Evolutionary conservation across 2,888 invertebrate genomes (phyloP).

Genomic region (Conistra vaccinii): DNA sequence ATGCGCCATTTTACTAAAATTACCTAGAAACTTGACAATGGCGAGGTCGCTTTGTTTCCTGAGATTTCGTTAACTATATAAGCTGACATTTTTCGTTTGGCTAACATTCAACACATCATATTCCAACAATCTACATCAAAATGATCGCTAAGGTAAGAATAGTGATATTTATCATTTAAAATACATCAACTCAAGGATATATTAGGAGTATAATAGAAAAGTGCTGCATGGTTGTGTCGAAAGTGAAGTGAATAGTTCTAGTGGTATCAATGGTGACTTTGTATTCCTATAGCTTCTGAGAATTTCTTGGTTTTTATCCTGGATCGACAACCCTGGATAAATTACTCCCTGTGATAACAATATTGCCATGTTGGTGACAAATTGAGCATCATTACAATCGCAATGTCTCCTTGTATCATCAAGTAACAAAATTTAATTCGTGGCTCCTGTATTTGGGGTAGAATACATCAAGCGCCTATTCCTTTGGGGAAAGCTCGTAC

Average conservation of each 20-base stretch:
- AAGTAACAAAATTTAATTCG: not conserved
- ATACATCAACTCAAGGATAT: constrained; percentile 22
- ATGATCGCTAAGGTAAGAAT: constrained; percentile 82
- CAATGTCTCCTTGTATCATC: not conserved
- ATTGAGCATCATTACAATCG: not conserved
- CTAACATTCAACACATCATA: constrained; percentile 76
- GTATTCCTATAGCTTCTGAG: not conserved
- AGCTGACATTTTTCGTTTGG: constrained; percentile 73
- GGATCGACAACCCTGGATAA: not conserved
- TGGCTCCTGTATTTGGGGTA: not conserved
- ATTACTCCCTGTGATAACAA: not conserved
- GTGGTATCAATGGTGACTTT: not conserved
- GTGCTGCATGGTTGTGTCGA: constrained; percentile 14
- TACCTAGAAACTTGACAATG: constrained; percentile 77
- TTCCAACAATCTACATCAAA: constrained; percentile 72
- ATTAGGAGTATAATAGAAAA: not conserved
- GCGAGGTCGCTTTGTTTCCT: constrained; percentile 78
- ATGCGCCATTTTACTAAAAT: constrained; percentile 73
- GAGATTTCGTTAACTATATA: constrained; percentile 79
- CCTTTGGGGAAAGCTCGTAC: not conserved
- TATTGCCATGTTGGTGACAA: not conserved
- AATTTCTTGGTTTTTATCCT: not conserved
- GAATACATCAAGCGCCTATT: too few species aligned
- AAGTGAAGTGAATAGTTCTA: constrained; percentile 39
- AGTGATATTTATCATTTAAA: constrained; percentile 24